phyloP scores from a whole-genome alignment of 2,888 invertebrate genomes.

The Copidosoma aretas region DNA sequence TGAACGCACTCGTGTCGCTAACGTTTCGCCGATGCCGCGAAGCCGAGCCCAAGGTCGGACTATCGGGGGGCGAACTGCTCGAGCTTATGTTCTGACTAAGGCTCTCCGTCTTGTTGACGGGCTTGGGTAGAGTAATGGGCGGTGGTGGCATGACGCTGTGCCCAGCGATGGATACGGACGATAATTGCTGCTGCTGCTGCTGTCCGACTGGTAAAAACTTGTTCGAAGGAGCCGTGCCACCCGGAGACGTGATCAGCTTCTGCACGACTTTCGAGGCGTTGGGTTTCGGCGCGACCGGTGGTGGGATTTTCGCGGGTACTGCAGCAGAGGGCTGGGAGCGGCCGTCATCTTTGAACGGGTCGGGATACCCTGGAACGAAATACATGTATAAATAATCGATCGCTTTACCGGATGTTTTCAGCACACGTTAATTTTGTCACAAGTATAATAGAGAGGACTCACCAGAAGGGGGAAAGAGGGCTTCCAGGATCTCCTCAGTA shows the following conservation, averaged over 20 bases:
- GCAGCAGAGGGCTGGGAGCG: slow-evolving; percentile 52
- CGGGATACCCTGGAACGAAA: slow-evolving; percentile 66
- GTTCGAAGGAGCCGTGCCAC: slow-evolving; percentile 50
- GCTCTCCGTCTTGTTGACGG: slow-evolving; percentile 57
- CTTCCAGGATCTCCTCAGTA: slow-evolving; percentile 65
- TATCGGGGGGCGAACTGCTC: slow-evolving; percentile 58
- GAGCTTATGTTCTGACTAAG: slow-evolving; percentile 60
- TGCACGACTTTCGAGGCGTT: slow-evolving; percentile 50
- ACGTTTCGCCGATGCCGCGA: slow-evolving; percentile 79
- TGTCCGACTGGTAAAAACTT: slow-evolving; percentile 52
- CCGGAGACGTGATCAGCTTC: slow-evolving; percentile 54
- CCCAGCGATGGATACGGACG: slow-evolving; percentile 17
- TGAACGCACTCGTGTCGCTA: slow-evolving; percentile 84
- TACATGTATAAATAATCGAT: slow-evolving; percentile 16
- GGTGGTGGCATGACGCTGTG: slow-evolving; percentile 38
- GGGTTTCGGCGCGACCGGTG: slow-evolving; percentile 58
- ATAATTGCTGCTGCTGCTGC: neutral
- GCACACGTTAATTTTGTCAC: neutral
- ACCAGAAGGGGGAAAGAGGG: slow-evolving; percentile 70
- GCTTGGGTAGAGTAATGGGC: slow-evolving; percentile 51
- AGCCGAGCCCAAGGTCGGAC: slow-evolving; percentile 54
- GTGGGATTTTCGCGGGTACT: slow-evolving; percentile 56
- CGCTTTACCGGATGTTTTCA: neutral
- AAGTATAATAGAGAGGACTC: slow-evolving; percentile 31
- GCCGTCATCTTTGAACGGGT: slow-evolving; percentile 72